These are phyloP conservation scores for Pygoscelis adeliae DNA, from an alignment of 2,113 vertebrate species.

Conservation along the genomic window DNA sequence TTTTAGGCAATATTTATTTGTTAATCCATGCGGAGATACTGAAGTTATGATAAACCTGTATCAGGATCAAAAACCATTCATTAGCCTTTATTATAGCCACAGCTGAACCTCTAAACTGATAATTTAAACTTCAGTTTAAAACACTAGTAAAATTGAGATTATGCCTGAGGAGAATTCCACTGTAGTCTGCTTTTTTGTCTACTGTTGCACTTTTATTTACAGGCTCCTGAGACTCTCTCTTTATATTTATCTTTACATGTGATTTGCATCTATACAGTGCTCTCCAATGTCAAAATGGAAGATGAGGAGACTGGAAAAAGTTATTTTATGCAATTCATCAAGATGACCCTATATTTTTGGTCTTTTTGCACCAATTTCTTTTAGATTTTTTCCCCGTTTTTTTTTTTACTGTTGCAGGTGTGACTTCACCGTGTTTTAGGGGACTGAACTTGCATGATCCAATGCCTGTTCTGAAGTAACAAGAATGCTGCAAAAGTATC, in stretches of 20 bases:
- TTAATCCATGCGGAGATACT: background rate
- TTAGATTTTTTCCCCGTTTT: background rate
- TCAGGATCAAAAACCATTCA: background rate
- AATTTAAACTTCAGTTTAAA: background rate
- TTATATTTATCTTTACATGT: background rate
- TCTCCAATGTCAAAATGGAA: background rate
- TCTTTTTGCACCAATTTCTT: background rate
- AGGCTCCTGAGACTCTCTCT: background rate
- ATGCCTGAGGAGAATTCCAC: background rate
- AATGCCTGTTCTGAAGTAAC: background rate
- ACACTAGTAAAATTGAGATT: background rate
- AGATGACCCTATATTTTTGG: background rate
- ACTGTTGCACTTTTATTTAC: background rate
- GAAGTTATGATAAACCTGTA: background rate
- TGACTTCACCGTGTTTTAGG: background rate
- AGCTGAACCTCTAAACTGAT: background rate
- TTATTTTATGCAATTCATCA: background rate
- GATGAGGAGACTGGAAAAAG: background rate
- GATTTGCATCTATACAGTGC: background rate
- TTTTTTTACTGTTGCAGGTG: background rate
- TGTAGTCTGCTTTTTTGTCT: background rate
- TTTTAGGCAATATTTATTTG: background rate
- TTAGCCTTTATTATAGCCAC: background rate
- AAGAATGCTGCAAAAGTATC: background rate
- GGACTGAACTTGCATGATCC: background rate